These are phyloP conservation scores for Aporrectodea caliginosa DNA, from an alignment of 1,140 invertebrate species.

Conservation along the genomic window DNA sequence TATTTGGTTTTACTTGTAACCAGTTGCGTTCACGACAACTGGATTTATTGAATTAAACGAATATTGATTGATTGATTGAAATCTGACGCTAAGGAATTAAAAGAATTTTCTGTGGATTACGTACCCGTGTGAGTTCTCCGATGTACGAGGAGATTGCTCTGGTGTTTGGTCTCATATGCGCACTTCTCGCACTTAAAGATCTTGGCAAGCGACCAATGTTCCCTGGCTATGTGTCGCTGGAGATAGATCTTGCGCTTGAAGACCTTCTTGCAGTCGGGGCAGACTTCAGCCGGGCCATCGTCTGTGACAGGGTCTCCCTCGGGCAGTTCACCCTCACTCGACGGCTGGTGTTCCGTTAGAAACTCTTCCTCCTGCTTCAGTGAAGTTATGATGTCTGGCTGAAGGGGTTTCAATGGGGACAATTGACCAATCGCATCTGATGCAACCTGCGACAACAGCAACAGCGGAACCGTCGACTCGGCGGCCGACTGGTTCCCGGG, in stretches of 20 bases:
- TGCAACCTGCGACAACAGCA: neutral
- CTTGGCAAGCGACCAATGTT: slow-evolving; percentile 44
- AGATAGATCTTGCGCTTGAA: slow-evolving; percentile 46
- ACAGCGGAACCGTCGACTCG: neutral
- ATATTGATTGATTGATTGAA: no score
- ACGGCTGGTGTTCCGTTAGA: neutral
- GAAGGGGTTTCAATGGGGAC: neutral
- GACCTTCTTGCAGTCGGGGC: slow-evolving; percentile 31
- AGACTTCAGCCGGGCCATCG: slow-evolving; percentile 20
- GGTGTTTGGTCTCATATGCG: slow-evolving; percentile 54
- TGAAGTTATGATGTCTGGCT: neutral
- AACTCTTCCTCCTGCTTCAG: neutral
- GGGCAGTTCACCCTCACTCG: neutral
- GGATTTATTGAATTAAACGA: no score
- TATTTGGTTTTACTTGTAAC: no score
- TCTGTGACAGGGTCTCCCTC: neutral
- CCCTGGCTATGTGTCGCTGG: slow-evolving; percentile 48
- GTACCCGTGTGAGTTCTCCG: slow-evolving; percentile 52
- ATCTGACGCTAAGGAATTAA: no score
- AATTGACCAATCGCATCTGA: neutral
- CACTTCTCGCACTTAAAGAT: slow-evolving; percentile 54
- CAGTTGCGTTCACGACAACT: no score
- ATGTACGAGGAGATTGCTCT: slow-evolving; percentile 54
- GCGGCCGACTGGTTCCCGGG: neutral
- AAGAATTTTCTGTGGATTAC: no score